Base-by-base conservation (phyloP, 2,113 vertebrate genomes). In the Alouatta palliata region DNA sequence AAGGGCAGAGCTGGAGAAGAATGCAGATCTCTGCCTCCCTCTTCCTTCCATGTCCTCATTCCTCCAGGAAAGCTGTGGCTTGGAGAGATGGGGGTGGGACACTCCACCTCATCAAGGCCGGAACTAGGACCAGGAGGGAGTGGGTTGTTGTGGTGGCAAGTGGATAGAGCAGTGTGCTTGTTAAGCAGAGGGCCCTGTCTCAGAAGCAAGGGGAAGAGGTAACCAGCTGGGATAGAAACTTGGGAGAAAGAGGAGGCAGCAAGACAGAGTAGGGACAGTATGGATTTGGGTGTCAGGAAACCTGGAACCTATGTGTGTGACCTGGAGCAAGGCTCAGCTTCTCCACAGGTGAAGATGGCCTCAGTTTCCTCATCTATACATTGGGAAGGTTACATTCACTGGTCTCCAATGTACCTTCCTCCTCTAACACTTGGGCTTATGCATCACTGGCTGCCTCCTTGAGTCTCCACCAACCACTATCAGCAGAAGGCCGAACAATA, bases 11-110 rank as follows among this genome's bases (percentile, higher is more conserved):
- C 54, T 49, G 64, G 23, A 49, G 45, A 3, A 85, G 45, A 73
- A 84, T 3, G 12, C 7, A 61, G 45, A 4, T n/a, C 32, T 45
- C 37, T 0, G 2, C 32, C 37, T 70, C 79, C 30, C 27, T 21
- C 19, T 54, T 32, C 40, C 30, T 66, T 76, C n/a, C 7, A 1
- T 0, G 0, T 9, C 5, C 16, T 66, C 5, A 4, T 4, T 68
- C 25, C 64, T 61, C 64, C 58, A 45, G n/a, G 84, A 86, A 77
- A 71, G 16, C 37, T 84, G 43, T 20, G 56, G 68, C 49, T 25
- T 54, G 2, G 23, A 73, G 23, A 87, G 89, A 37, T 3, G 43
- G 27, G 27, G 5, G 27, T 6, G 12, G 27, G 61, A 19, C 30
- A 45, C 68, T 17, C 52, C 19, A 23, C 43, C 2, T 19, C 58